Percentiles rank a stretch among this genome's conserved stretches.
Evolutionary conservation across 2,797 vertebrate species (phyloP).

Genomic region (Phoeniculus purpureus): DNA sequence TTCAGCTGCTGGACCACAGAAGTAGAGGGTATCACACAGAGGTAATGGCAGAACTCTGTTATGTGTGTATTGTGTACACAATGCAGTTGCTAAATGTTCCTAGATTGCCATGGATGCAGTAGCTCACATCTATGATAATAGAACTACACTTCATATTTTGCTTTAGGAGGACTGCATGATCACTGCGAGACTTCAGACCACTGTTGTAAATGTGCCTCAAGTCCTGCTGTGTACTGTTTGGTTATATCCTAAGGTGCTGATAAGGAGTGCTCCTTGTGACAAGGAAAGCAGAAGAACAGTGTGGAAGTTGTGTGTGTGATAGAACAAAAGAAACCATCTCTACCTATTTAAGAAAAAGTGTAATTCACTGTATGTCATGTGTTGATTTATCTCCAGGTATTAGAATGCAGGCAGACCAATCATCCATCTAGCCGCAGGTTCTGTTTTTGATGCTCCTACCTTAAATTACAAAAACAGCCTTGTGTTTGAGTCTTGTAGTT

Average conservation of each 20-base stretch:
- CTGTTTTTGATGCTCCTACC: not conserved
- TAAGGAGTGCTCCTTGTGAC: not conserved
- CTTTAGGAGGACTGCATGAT: not conserved
- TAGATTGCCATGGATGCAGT: not conserved
- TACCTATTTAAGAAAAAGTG: not conserved
- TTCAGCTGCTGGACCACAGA: slow-evolving; percentile 89
- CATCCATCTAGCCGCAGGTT: not conserved
- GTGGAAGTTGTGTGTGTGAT: not conserved
- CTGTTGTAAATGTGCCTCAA: not conserved
- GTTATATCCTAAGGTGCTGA: not conserved
- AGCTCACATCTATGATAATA: not conserved
- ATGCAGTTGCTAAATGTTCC: not conserved
- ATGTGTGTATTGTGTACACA: not conserved
- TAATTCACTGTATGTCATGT: not conserved
- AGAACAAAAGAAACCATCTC: not conserved
- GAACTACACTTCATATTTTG: not conserved
- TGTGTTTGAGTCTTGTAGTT: not conserved
- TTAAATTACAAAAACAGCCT: not conserved
- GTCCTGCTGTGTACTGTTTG: not conserved
- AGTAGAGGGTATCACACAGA: slow-evolving; percentile 85
- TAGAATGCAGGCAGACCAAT: not conserved
- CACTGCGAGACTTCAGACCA: not conserved
- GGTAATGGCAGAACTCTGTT: slow-evolving; percentile 74
- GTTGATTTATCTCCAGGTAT: not conserved
- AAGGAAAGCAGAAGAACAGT: not conserved